phyloP scores from a whole-genome alignment of 2,888 invertebrate genomes.

The Thera obeliscata region DNA sequence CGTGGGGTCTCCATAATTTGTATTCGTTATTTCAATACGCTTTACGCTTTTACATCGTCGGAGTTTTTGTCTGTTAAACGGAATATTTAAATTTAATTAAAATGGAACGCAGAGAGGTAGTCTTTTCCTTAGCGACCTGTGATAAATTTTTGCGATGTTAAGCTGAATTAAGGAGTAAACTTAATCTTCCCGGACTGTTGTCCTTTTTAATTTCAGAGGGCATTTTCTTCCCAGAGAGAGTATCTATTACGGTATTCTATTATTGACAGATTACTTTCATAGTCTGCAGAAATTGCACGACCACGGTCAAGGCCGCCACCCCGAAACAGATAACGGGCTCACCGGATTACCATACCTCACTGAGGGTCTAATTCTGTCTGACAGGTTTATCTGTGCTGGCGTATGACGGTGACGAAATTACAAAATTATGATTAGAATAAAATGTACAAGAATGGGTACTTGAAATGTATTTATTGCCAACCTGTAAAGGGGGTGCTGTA shows the following conservation, averaged over 20 bases:
- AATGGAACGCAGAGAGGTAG: slow-evolving; percentile 18
- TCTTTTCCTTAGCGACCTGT: slow-evolving; percentile 19
- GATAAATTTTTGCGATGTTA: slow-evolving; percentile 19
- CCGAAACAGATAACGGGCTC: slow-evolving; percentile 37
- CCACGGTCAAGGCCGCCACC: slow-evolving; percentile 49
- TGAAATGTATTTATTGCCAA: no score
- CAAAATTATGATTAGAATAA: slow-evolving; percentile 4
- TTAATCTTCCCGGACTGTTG: slow-evolving; percentile 9
- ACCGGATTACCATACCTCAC: slow-evolving; percentile 45
- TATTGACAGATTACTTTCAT: slow-evolving; percentile 3
- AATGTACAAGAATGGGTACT: background rate
- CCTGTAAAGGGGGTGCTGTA: no score
- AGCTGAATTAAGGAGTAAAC: slow-evolving; percentile 8
- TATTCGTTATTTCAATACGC: slow-evolving; percentile 36
- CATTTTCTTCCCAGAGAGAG: background rate
- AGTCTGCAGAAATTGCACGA: slow-evolving; percentile 47
- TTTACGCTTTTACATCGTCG: slow-evolving; percentile 34
- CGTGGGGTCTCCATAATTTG: slow-evolving; percentile 30
- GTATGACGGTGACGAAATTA: slow-evolving; percentile 16
- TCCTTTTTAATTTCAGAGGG: slow-evolving; percentile 25
- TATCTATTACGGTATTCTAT: background rate
- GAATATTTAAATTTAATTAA: slow-evolving; percentile 34
- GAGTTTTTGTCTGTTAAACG: slow-evolving; percentile 27
- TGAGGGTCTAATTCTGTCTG: slow-evolving; percentile 41
- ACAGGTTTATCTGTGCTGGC: slow-evolving; percentile 35